These are phyloP conservation scores for Calliphora vicina DNA, from an alignment of 1,140 invertebrate species.

Conservation along the genomic window DNA sequence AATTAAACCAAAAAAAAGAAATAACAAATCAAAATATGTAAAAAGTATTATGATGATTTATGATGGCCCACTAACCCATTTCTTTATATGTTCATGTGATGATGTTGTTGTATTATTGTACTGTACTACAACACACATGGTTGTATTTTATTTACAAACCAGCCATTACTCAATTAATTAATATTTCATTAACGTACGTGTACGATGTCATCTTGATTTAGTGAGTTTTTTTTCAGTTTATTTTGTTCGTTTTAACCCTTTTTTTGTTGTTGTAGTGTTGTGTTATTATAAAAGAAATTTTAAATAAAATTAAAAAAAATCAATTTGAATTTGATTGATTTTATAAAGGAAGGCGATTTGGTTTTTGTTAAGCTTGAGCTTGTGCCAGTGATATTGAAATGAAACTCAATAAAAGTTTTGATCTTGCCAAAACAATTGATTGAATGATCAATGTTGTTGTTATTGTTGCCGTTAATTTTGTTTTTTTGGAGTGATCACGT, in stretches of 20 bases:
- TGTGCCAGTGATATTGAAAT: too few relatives aligned
- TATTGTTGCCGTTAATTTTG: too few relatives aligned
- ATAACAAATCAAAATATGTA: not conserved
- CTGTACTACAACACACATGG: not conserved
- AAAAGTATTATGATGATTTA: not conserved
- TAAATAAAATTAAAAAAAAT: not conserved
- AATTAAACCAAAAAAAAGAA: not conserved
- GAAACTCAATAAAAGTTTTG: too few relatives aligned
- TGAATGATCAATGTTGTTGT: too few relatives aligned
- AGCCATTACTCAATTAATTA: not conserved
- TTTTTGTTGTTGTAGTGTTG: too few relatives aligned
- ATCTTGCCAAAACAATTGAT: too few relatives aligned
- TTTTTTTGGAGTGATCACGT: too few relatives aligned
- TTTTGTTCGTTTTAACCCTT: not conserved
- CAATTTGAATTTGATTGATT: not conserved
- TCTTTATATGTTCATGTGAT: not conserved
- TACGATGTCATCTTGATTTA: not conserved
- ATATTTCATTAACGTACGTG: slow-evolving; percentile 2
- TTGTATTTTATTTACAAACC: not conserved
- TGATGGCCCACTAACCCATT: not conserved
- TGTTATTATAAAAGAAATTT: not conserved
- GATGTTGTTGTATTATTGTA: too few relatives aligned
- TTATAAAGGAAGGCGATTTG: not conserved
- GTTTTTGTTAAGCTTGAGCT: too few relatives aligned
- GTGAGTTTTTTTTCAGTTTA: not conserved